Evolutionary conservation across 2,888 invertebrate genomes (phyloP), one percentile per base, ranked within the genome.

Genomic region (Tryphoninae sp.): DNA sequence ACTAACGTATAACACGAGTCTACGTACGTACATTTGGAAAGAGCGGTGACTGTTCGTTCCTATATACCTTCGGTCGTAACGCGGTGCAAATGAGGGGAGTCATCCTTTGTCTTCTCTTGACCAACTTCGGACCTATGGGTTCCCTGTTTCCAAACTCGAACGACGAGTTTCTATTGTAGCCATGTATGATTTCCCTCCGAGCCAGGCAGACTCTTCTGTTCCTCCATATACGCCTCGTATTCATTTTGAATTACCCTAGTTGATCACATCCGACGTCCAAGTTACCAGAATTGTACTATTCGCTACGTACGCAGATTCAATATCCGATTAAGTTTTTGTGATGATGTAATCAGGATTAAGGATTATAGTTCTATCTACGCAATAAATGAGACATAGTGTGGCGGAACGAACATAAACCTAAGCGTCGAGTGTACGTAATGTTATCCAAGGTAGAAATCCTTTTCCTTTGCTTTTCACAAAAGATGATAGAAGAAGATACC

Each of bases 71-170:
- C 45, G 64, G 42, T 45, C 42, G 42, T 8, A 40, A 69, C 58
- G 19, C 40, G 19, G 19, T 16, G 23, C 53, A 19, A 23, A 74
- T 23, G 73, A 73, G 61, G 13, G 23, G 42, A 64, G 45, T 77
- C 69, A 64, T 67, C 78, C 78, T 78, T 78, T 78, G 78, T 78
- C 78, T 26, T 73, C 40, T 67, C 78, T 78, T 59, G 78, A 73
- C 72, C 74, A 80, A 75, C 64, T 80, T 74, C 42, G 69, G 19
- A 33, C 51, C 62, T 68, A 8, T 23, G 11, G 2, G 4, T 64
- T 53, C 42, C 9, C 58, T 58, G 64, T 19, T 64, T 9, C 59
- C 67, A 26, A 72, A 72, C 71, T 72, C 72, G 40, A 40, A 55
- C 73, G 8, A 71, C 26, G 67, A 80, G 74, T 80, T 75, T 64